phyloP scores from a whole-genome alignment of 2,888 invertebrate species.

The Aethes cnicana region DNA sequence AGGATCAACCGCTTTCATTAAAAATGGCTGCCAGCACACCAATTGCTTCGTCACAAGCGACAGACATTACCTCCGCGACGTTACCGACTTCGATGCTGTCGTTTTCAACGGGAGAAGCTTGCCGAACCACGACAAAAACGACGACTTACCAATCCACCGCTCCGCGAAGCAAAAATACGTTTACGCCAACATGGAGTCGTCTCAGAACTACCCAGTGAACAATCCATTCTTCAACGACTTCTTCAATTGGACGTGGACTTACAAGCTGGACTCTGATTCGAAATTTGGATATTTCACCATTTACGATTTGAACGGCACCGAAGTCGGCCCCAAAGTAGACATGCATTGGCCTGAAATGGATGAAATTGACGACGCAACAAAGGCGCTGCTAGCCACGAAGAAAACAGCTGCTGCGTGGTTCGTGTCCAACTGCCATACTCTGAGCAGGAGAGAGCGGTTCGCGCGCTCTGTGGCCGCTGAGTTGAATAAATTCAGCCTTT shows the following conservation, averaged over 20 bases:
- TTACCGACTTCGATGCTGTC: conserved; percentile 52
- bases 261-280: conserved; percentile 49
- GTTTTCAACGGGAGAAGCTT: conserved; percentile 55
- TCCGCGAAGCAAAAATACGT: conserved; percentile 52
- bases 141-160: conserved; percentile 43
- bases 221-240: conserved; percentile 45
- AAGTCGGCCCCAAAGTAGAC: conserved; percentile 45
- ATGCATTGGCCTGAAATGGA: conserved; percentile 51
- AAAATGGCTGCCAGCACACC: conserved; percentile 47
- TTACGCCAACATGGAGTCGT: conserved; percentile 52
- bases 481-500: conserved; percentile 47
- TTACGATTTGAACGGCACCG: conserved; percentile 40
- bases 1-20: conserved; percentile 47
- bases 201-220: conserved; percentile 51
- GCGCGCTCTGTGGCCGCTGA: conserved; percentile 43
- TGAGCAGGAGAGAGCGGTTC: conserved; percentile 51
- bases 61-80: conserved; percentile 40
- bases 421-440: conserved; percentile 57
- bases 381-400: conserved; percentile 35
- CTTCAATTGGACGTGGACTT: conserved; percentile 64
- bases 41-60: conserved; percentile 59
- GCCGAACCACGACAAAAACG: conserved; percentile 6
- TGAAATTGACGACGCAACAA: conserved; percentile 35
- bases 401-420: conserved; percentile 60
- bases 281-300: conserved; percentile 52